Base-by-base conservation (phyloP, 2,888 invertebrate species). In the Athrips mouffetella region DNA sequence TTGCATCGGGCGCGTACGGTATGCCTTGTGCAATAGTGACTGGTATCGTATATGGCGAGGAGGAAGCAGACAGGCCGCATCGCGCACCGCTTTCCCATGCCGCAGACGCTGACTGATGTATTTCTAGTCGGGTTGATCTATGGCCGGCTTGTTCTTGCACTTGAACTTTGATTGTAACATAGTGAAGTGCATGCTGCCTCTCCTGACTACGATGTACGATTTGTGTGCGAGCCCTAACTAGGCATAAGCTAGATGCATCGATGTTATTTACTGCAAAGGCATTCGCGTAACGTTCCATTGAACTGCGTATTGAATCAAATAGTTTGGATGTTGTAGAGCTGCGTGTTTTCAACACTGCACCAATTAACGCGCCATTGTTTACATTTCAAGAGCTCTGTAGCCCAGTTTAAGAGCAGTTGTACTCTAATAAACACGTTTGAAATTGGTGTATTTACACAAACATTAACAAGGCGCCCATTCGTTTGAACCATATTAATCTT, bases 401-500 rank as follows among this genome's bases (percentile, higher is more conserved):
- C 59, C 61, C 67, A 68, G 67, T 62, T 65, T 66, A 65, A 68
- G 69, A 68, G 63, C 65, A 68, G 65, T 74, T 68, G 66, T 63
- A 67, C 59, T 68, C 67, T 76, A 79, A 84, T 82, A 81, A 81
- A 84, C 75, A 81, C 68, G 62, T 79, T 80, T 75, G 73, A 18
- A 75, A 67, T 67, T 58, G 59, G 67, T 72, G 61, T 79, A 77
- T 81, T 82, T 80, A 82, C 76, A 71, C 64, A 70, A 71, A 68
- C 73, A 75, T 79, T 80, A 65, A 65, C 48, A 57, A 61, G 72
- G 67, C 72, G 70, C 70, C 65, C 70, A 65, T 77, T 73, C 72
- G 80, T 77, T 77, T 68, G 70, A 77, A 76, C 74, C 69, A 67
- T 80, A 81, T 81, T 79, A 82, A 78, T 81, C 76, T 76, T 77